Evolutionary conservation across 2,113 vertebrate species (phyloP), one percentile per base, ranked within the genome.

Genomic region (Lamprologus callipterus): DNA sequence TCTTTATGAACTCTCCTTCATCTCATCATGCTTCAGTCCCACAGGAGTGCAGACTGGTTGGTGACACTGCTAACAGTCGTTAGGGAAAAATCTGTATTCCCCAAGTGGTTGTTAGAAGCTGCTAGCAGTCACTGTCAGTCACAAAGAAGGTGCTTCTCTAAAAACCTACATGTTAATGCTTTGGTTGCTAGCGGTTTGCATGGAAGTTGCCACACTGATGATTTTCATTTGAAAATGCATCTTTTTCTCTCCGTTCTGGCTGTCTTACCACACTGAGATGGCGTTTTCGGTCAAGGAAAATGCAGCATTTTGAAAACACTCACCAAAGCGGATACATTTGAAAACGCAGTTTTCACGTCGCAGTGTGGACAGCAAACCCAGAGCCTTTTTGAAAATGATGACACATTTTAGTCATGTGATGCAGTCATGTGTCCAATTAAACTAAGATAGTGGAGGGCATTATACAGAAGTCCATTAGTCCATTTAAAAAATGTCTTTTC

Each of bases 1-100:
- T 68, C 11, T 21, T 40, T 68, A 21, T 68, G 35, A 68, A 40
- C 35, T 68, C 63, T 68, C 63, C 63, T 40, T 40, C 33, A 68
- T 21, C 19, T 40, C 63, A 68, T 40, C n/a, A 40, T 13, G 35
- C 35, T 40, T 68, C 33, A 68, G 33, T 40, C 35, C 35, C 63
- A 40, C 63, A 68, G 33, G 33, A 35, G 60, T n/a, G 31, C 31
- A 65, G 31, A 63, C 58, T 33, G 58, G 17, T 37, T 65, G 19
- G 33, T 21, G 33, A 37, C 11, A 21, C 10, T 37, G 7, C 2
- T n/a, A 37, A 65, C 33, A n/a, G 33, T 65, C 6, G 4, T 37
- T 37, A n/a, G 33, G 10, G 6, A 65, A 37, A 65, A 65, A 65
- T 65, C 31, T 65, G 60, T 35, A 65, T 65, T 63, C 58, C 31